Evolutionary conservation across 2,888 invertebrate genomes (phyloP).

Genomic region (Drosophila neotestacea): DNA sequence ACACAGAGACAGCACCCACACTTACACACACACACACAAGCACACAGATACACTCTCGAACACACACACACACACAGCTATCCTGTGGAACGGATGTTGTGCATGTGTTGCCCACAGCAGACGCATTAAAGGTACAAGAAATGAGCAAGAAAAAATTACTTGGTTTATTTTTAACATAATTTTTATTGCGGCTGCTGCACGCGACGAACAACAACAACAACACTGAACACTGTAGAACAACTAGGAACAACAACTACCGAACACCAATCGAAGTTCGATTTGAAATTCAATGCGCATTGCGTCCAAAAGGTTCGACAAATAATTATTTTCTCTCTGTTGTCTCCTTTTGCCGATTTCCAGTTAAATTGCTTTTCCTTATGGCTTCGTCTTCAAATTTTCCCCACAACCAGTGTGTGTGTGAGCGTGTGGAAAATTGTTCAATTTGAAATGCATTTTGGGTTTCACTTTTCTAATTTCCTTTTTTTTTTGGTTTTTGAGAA

Average conservation of each 20-base stretch:
- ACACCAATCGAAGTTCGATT: constrained; percentile 44
- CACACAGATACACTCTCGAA: constrained; percentile 5
- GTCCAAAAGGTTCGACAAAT: constrained; percentile 28
- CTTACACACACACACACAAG: constrained; percentile 14
- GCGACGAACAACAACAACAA: constrained; percentile 49
- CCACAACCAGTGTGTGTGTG: constrained; percentile 6
- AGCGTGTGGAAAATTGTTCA: constrained; percentile 54
- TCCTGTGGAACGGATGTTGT: constrained; percentile 66
- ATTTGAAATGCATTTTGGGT: constrained; percentile 50
- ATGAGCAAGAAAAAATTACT: constrained; percentile 1
- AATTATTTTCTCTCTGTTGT: constrained; percentile 9
- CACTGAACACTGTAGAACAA: constrained; percentile 12
- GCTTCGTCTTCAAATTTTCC: constrained; percentile 44
- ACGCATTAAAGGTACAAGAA: constrained; percentile 9
- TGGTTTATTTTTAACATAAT: constrained; percentile 74
- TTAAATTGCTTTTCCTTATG: constrained; percentile 55
- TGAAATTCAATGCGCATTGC: constrained; percentile 62
- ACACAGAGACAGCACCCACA: constrained; percentile 27
- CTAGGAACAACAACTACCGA: neutral
- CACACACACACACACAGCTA: constrained; percentile 37
- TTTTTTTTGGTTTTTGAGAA: constrained; percentile 6
- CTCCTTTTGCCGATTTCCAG: constrained; percentile 40
- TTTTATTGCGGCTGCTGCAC: constrained; percentile 74
- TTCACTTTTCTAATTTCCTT: constrained; percentile 34
- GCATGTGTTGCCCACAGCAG: constrained; percentile 52